Conservation (phyloP, 2,888 invertebrate genomes). For the Neoaliturus tenellus region DNA sequence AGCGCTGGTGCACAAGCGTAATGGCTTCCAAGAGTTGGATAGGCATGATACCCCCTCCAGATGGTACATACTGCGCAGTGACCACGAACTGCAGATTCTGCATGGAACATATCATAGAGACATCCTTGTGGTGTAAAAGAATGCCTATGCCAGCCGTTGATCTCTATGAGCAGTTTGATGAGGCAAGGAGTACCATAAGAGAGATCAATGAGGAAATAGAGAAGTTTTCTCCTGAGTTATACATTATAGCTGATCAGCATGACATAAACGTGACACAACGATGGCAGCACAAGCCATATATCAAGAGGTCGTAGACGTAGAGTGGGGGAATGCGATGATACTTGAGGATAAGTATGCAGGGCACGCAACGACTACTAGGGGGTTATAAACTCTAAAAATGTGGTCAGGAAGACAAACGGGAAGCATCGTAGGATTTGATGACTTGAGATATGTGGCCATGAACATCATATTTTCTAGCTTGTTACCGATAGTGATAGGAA, state of each 20-base stretch:
- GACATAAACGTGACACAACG: not conserved
- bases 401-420: too few relatives aligned
- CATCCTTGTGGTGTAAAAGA: not conserved
- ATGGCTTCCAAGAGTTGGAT: not conserved
- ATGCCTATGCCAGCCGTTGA: not conserved
- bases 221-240: not conserved
- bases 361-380: not conserved
- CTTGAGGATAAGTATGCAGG: not conserved
- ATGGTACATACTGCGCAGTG: not conserved
- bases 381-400: too few relatives aligned
- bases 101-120: not conserved
- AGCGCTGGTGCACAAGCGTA: not conserved
- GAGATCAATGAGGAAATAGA: not conserved
- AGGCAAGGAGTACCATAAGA: not conserved
- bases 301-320: not conserved
- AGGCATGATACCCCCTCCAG: not conserved
- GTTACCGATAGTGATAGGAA: too few relatives aligned
- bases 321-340: not conserved
- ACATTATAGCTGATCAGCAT: not conserved
- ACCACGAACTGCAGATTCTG: not conserved
- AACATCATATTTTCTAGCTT: too few relatives aligned
- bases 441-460: too few relatives aligned
- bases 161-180: not conserved
- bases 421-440: too few relatives aligned
- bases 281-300: not conserved